Conservation (phyloP, 1,140 invertebrate species). For the Ylistrum balloti region DNA sequence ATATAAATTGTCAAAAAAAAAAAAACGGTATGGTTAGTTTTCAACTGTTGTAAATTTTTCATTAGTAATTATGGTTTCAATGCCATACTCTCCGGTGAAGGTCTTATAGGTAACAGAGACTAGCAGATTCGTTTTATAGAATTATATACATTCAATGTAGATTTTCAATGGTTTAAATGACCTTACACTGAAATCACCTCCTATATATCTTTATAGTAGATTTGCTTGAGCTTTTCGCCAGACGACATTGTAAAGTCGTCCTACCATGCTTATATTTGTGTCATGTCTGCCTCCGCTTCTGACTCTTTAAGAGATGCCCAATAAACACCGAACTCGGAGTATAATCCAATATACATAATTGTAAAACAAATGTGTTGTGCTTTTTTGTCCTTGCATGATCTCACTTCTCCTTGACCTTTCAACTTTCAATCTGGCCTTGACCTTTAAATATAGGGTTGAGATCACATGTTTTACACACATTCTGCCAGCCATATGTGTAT, state of each 20-base stretch:
- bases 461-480: slow-evolving; percentile 41
- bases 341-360: slow-evolving; percentile 60
- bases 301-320: slow-evolving; percentile 64
- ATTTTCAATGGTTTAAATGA: slow-evolving; percentile 37
- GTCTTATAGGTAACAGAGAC: slow-evolving; percentile 50
- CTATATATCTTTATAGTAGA: slow-evolving; percentile 54
- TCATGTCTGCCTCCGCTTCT: slow-evolving; percentile 57
- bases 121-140: slow-evolving; percentile 40
- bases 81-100: slow-evolving; percentile 50
- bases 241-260: slow-evolving; percentile 49
- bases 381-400: slow-evolving; percentile 59
- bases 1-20: slow-evolving; percentile 40
- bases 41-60: slow-evolving; percentile 51
- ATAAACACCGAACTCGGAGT: slow-evolving; percentile 59
- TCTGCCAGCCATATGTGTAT: slow-evolving; percentile 24
- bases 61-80: slow-evolving; percentile 43
- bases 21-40: slow-evolving; percentile 36
- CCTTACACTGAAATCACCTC: slow-evolving; percentile 49
- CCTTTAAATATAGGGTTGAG: slow-evolving; percentile 47
- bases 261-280: slow-evolving; percentile 57
- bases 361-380: slow-evolving; percentile 60
- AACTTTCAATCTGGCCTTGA: slow-evolving; percentile 51
- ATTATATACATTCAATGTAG: slow-evolving; percentile 46
- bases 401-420: slow-evolving; percentile 59
- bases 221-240: slow-evolving; percentile 60